Evolutionary conservation across 2,113 vertebrate species (phyloP).

Genomic region (Thalassoma bifasciatum): DNA sequence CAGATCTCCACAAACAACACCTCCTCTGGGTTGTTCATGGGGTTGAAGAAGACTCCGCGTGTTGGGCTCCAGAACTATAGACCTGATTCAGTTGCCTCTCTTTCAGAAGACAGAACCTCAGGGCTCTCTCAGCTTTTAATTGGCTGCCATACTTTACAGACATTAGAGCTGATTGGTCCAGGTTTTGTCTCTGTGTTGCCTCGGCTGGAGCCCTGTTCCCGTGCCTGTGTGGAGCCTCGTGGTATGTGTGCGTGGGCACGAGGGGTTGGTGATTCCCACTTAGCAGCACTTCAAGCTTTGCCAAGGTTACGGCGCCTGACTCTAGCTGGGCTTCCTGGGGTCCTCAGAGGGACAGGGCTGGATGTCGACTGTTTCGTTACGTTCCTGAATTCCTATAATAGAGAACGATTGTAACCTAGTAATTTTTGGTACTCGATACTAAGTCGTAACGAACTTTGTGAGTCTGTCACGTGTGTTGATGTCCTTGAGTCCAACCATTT

Average conservation of each 20-base stretch:
- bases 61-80: conserved; percentile 86
- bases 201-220: conserved; percentile 91
- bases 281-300: conserved; percentile 89
- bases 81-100: conserved; percentile 49
- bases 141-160: conserved; percentile 85
- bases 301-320: conserved; percentile 88
- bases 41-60: conserved; percentile 89
- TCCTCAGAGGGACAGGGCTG: conserved; percentile 90
- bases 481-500: too few species aligned
- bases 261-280: conserved; percentile 87
- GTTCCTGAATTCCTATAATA: too few species aligned
- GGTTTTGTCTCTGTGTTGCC: conserved; percentile 94
- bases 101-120: conserved; percentile 73
- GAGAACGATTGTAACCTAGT: too few species aligned
- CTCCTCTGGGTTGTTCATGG: conserved; percentile 77
- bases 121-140: conserved; percentile 87
- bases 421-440: too few species aligned
- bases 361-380: too few species aligned
- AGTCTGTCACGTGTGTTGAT: too few species aligned
- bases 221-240: conserved; percentile 85
- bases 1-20: conserved; percentile 23
- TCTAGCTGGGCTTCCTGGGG: conserved; percentile 92
- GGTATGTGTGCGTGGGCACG: conserved; percentile 90
- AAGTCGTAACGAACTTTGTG: too few species aligned
- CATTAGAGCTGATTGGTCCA: conserved; percentile 92